A percentile compares a stretch with the other conserved stretches of the same genome.
Conservation (phyloP, 2,797 vertebrate species). For the Fistularia tabacaria region DNA sequence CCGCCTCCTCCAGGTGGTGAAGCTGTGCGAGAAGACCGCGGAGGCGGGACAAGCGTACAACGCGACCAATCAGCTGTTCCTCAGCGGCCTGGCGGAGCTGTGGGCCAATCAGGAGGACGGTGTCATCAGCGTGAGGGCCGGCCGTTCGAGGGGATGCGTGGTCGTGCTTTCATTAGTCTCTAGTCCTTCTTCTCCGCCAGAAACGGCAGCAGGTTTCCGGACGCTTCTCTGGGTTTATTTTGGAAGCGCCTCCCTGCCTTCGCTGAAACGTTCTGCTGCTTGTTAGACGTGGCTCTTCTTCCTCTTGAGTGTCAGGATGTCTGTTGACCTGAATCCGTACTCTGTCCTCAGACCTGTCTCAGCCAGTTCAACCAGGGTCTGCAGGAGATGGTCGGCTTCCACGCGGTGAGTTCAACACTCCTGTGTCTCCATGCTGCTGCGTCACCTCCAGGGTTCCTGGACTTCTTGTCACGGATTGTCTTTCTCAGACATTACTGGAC, state of each 20-base stretch:
- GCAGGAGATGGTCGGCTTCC: slow-evolving; percentile 75
- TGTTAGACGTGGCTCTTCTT: too few species aligned
- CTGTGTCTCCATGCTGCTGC: background rate
- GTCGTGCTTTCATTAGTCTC: too few species aligned
- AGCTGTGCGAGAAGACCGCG: slow-evolving; percentile 71
- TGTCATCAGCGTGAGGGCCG: slow-evolving; percentile 26
- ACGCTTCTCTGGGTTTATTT: too few species aligned
- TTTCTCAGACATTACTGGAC: slow-evolving; percentile 73
- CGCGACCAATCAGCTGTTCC: slow-evolving; percentile 70
- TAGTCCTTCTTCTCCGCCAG: too few species aligned
- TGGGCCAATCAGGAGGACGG: slow-evolving; percentile 47
- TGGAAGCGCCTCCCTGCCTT: too few species aligned
- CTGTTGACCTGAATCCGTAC: slow-evolving; percentile 18
- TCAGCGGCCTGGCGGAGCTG: slow-evolving; percentile 67
- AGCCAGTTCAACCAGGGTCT: slow-evolving; percentile 73
- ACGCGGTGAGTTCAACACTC: slow-evolving; percentile 63
- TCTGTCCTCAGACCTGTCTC: slow-evolving; percentile 63
- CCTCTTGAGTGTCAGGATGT: too few species aligned
- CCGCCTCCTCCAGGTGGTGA: slow-evolving; percentile 67
- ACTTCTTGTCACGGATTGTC: background rate
- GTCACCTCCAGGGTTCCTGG: too few species aligned
- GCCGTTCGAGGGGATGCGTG: background rate
- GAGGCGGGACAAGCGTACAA: slow-evolving; percentile 74
- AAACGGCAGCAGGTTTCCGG: too few species aligned
- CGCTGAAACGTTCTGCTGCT: too few species aligned